These are phyloP conservation scores for Carduelis carduelis DNA, from an alignment of 2,797 vertebrate genomes.

Conservation along the genomic window DNA sequence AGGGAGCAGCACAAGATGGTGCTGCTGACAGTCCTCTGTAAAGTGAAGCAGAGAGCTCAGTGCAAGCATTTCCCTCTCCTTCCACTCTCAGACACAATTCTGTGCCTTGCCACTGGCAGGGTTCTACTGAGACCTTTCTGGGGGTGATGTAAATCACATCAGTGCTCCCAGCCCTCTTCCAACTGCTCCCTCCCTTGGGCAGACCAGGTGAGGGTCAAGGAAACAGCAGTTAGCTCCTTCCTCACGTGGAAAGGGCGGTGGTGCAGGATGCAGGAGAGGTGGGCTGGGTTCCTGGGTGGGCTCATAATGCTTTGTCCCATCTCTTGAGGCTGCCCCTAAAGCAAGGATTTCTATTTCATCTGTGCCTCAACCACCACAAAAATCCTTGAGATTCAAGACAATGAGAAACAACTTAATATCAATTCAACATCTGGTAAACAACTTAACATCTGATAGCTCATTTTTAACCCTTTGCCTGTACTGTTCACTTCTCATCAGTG, in stretches of 20 bases:
- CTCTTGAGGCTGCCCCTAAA: not conserved
- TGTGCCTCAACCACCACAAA: not conserved
- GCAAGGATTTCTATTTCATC: not conserved
- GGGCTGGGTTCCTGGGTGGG: not conserved
- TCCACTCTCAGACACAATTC: not conserved
- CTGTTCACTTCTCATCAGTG: fast-evolving
- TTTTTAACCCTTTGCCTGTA: not conserved
- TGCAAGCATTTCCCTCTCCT: not conserved
- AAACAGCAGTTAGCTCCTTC: not conserved
- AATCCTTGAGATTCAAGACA: conserved; percentile 30
- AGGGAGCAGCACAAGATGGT: not conserved
- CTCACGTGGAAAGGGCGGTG: fast-evolving
- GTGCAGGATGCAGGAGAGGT: not conserved
- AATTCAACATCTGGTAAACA: not conserved
- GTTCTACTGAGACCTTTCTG: not conserved
- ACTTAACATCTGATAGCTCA: not conserved
- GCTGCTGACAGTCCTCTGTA: not conserved
- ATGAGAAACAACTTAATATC: not conserved
- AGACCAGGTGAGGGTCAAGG: not conserved
- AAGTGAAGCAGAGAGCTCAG: not conserved
- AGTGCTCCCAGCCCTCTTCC: not conserved
- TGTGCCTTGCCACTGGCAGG: fast-evolving
- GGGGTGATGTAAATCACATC: not conserved
- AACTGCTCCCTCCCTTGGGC: not conserved
- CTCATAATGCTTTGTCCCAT: not conserved